These are phyloP conservation scores for Adoxophyes honmai DNA, from an alignment of 1,140 invertebrate genomes.

Conservation along the genomic window DNA sequence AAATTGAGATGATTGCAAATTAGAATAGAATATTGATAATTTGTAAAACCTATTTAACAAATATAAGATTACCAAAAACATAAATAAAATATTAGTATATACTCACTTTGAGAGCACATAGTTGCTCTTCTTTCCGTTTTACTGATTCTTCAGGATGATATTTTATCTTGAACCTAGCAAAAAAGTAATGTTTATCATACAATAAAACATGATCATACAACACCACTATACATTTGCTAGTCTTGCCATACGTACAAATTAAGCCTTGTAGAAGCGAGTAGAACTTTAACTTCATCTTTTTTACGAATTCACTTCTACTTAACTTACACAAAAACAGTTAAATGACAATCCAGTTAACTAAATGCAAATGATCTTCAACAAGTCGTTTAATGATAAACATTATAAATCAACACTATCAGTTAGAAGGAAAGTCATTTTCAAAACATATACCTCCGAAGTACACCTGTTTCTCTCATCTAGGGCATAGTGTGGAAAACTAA, in stretches of 20 bases:
- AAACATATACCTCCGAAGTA: neutral
- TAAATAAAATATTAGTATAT: neutral
- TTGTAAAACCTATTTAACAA: no score
- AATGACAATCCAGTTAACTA: constrained; percentile 21
- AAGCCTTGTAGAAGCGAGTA: constrained; percentile 3
- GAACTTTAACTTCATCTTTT: neutral
- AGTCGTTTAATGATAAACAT: no score
- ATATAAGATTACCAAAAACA: constrained; percentile 7
- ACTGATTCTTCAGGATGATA: constrained; percentile 98
- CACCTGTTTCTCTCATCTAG: constrained; percentile 16
- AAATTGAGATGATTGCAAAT: constrained; percentile 20
- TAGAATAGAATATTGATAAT: constrained; percentile 13
- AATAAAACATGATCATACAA: constrained; percentile 17
- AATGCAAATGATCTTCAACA: neutral
- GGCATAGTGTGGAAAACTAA: constrained; percentile 42
- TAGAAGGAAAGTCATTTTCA: neutral
- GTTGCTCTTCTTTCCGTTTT: constrained; percentile 93
- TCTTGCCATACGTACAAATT: constrained; percentile 1
- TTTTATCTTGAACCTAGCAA: constrained; percentile 97
- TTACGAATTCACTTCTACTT: neutral
- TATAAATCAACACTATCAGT: neutral
- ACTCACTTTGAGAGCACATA: constrained; percentile 87
- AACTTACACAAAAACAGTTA: constrained; percentile 16
- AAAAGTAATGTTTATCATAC: constrained; percentile 30
- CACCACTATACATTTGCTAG: constrained; percentile 18